These are phyloP conservation scores for Suillia variegata DNA, from an alignment of 2,888 invertebrate species.

Conservation along the genomic window DNA sequence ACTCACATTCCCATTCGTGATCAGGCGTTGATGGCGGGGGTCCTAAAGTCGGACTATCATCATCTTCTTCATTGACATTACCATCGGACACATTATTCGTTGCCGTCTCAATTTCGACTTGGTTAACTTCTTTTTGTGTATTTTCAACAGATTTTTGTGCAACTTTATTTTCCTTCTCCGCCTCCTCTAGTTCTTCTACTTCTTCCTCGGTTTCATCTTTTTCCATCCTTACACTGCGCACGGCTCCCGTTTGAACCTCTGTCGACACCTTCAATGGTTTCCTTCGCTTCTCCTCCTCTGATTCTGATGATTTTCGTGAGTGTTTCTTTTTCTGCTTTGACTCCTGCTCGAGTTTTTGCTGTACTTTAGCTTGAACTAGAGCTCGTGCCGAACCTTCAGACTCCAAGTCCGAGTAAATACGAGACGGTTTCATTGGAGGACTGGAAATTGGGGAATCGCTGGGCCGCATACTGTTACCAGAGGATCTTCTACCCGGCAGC, in stretches of 20 bases:
- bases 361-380: constrained; percentile 60
- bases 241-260: constrained; percentile 30
- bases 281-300: constrained; percentile 27
- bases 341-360: constrained; percentile 53
- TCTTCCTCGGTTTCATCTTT: constrained; percentile 35
- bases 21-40: constrained; percentile 65
- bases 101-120: not conserved
- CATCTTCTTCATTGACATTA: constrained; percentile 21
- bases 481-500: constrained; percentile 40
- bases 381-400: constrained; percentile 59
- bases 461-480: constrained; percentile 29
- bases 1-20: constrained; percentile 83
- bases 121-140: not conserved
- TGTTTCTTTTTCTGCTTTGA: constrained; percentile 14
- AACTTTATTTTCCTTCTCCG: constrained; percentile 1
- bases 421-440: constrained; percentile 34
- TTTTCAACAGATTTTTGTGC: not conserved
- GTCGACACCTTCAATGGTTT: constrained; percentile 13
- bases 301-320: constrained; percentile 23
- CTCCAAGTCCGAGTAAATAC: constrained; percentile 57
- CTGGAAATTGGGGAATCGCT: constrained; percentile 30
- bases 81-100: not conserved
- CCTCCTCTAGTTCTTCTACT: constrained; percentile 16
- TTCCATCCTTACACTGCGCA: too few relatives aligned
- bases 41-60: constrained; percentile 42